Conservation (phyloP, 2,797 vertebrate species). For the Macrochelys suwanniensis region DNA sequence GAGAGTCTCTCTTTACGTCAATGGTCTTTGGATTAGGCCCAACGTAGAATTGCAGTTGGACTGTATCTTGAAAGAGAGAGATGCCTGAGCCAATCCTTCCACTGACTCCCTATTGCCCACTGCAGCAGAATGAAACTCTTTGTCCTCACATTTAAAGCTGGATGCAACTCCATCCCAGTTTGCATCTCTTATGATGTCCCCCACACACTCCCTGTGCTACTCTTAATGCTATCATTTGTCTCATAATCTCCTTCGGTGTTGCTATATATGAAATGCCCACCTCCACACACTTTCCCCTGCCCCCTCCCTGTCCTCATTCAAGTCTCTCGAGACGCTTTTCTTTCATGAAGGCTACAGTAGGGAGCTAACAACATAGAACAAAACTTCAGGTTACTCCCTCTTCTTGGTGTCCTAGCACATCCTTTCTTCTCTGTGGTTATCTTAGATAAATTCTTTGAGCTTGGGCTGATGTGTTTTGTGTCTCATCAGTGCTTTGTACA, state of each 20-base stretch:
- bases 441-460: neutral
- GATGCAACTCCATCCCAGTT: constrained; percentile 54
- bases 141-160: constrained; percentile 4
- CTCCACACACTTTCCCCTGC: neutral
- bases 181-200: neutral
- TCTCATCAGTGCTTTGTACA: neutral
- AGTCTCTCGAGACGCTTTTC: neutral
- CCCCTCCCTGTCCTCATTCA: neutral
- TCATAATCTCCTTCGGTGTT: neutral
- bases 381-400: neutral
- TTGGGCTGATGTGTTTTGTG: neutral
- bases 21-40: neutral
- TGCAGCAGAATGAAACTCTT: neutral
- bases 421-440: neutral
- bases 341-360: neutral
- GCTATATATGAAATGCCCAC: neutral
- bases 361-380: neutral
- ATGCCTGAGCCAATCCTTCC: constrained; percentile 53
- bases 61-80: constrained; percentile 7
- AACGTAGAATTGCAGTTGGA: neutral
- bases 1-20: neutral
- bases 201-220: neutral
- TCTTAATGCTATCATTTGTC: neutral
- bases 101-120: constrained; percentile 39
- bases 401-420: fast-evolving